Evolutionary conservation across 1,140 invertebrate genomes (phyloP).

Genomic region (Belonocnema kinseyi): DNA sequence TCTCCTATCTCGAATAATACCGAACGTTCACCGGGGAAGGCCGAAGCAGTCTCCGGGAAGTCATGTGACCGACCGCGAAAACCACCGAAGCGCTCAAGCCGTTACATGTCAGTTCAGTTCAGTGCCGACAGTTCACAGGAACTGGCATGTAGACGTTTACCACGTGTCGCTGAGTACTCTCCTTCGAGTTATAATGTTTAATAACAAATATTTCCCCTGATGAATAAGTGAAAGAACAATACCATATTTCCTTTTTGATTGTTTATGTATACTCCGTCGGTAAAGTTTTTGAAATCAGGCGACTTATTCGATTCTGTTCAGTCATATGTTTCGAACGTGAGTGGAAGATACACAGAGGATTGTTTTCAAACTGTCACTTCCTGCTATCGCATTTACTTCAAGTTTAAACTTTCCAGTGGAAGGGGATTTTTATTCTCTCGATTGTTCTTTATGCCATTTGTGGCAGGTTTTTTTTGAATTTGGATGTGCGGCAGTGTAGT

Average conservation of each 20-base stretch:
- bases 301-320: not conserved
- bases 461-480: not conserved
- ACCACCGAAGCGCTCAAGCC: constrained; percentile 29
- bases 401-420: not conserved
- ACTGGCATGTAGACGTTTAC: constrained; percentile 32
- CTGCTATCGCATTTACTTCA: constrained; percentile 2
- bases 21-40: constrained; percentile 29
- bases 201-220: constrained; percentile 28
- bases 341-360: not conserved
- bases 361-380: constrained; percentile 28
- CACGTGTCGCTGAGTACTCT: constrained; percentile 26
- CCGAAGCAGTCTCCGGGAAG: constrained; percentile 36
- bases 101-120: constrained; percentile 43
- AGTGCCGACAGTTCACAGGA: constrained; percentile 46
- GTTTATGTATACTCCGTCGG: no score
- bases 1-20: not conserved
- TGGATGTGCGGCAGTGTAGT: not conserved
- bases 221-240: no score
- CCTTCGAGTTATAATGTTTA: not conserved
- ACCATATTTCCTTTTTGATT: no score
- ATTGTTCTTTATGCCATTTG: not conserved
- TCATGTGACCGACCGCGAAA: constrained; percentile 24
- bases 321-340: not conserved
- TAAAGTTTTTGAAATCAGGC: not conserved
- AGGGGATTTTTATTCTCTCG: not conserved